These are phyloP conservation scores for Rhingia campestris DNA, from an alignment of 2,888 invertebrate genomes.

Conservation along the genomic window DNA sequence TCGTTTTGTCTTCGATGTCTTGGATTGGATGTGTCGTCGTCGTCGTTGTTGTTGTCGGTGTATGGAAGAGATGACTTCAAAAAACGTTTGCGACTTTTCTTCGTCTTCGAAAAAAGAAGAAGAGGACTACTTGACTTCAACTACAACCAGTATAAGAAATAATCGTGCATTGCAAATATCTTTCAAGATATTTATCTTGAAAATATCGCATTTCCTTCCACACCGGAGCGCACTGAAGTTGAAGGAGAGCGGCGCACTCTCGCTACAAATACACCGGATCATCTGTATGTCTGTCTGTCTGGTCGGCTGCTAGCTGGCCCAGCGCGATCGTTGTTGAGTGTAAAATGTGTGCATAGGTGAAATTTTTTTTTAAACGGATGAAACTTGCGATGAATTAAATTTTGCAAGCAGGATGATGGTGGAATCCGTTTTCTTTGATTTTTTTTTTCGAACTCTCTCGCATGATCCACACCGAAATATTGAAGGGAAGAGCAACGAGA, in stretches of 20 bases:
- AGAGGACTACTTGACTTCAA: neutral
- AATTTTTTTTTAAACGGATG: conserved; percentile 56
- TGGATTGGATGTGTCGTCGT: no score
- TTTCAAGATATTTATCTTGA: conserved; percentile 71
- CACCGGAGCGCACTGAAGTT: neutral
- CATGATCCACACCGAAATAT: conserved; percentile 62
- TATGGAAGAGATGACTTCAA: conserved; percentile 25
- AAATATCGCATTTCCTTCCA: conserved; percentile 69
- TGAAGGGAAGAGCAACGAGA: neutral
- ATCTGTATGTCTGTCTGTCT: conserved; percentile 42
- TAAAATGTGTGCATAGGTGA: conserved; percentile 51
- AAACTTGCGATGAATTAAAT: conserved; percentile 51
- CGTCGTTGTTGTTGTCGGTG: no score
- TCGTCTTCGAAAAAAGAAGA: neutral
- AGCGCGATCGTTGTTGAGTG: no score
- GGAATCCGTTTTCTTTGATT: conserved; percentile 35
- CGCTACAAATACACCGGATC: conserved; percentile 32
- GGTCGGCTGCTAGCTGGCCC: no score
- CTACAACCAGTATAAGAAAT: conserved; percentile 33
- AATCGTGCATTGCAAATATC: conserved; percentile 74
- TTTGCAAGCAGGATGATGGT: conserved; percentile 34
- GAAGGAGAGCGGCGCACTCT: conserved; percentile 1
- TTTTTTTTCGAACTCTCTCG: conserved; percentile 23
- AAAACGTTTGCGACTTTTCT: conserved; percentile 43
- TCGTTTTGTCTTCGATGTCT: neutral